Evolutionary conservation across 2,113 vertebrate species (phyloP).

Genomic region (Agelaius phoeniceus): DNA sequence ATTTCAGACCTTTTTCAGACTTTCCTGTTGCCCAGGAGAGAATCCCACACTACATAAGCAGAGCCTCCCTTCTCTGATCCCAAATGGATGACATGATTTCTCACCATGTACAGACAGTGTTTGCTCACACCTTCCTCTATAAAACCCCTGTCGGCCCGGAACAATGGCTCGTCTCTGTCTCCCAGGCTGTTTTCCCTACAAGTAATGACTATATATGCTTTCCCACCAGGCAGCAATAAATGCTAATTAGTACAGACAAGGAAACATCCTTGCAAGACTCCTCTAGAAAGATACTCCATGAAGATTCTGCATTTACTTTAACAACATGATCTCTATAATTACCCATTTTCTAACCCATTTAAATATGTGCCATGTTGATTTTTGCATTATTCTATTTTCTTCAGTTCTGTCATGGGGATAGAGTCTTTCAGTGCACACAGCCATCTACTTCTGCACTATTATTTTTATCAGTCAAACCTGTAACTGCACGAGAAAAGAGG

Average conservation of each 20-base stretch:
- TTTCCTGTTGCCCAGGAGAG: neutral
- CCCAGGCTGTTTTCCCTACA: neutral
- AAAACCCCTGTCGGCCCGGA: neutral
- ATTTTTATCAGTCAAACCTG: conserved; percentile 42
- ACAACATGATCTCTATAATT: conserved; percentile 24
- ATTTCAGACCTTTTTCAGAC: neutral
- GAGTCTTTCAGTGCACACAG: neutral
- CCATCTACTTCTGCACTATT: conserved; percentile 2
- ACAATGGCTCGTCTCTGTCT: neutral
- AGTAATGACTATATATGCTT: neutral
- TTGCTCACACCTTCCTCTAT: conserved; percentile 2
- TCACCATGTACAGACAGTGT: neutral
- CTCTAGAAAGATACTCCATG: neutral
- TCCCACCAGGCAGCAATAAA: conserved; percentile 32
- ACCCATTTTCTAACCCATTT: conserved; percentile 51
- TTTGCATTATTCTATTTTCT: conserved; percentile 20
- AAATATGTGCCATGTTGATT: conserved; percentile 40
- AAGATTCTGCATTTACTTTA: conserved; percentile 39
- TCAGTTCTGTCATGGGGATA: neutral
- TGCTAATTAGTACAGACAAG: conserved; percentile 32
- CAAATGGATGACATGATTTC: neutral
- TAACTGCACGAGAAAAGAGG: neutral
- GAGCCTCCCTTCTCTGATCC: neutral
- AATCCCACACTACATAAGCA: neutral
- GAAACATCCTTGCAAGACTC: conserved; percentile 18